These are phyloP conservation scores for Sinocyclocheilus rhinocerous DNA, from an alignment of 2,113 vertebrate genomes.

Conservation along the genomic window DNA sequence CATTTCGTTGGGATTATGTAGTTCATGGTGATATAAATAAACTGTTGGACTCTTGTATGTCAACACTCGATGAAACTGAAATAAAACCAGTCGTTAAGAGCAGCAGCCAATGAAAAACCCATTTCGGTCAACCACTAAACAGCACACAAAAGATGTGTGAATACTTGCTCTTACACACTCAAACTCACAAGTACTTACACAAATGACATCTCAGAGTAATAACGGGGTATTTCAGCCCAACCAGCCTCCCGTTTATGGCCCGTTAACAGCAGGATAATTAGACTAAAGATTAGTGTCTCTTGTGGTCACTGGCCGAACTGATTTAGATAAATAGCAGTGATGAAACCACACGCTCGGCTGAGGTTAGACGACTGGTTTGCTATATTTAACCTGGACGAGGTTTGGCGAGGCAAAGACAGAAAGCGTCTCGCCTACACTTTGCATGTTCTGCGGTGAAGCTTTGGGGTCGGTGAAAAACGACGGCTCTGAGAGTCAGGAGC, in stretches of 20 bases:
- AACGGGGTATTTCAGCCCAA: neutral
- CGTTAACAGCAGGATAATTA: constrained; percentile 21
- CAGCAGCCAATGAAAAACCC: neutral
- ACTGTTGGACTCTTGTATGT: neutral
- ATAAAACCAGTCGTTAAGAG: neutral
- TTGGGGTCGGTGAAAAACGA: constrained; percentile 23
- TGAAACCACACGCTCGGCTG: constrained; percentile 69
- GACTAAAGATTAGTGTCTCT: constrained; percentile 28
- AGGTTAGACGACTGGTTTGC: constrained; percentile 59
- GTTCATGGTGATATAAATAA: neutral
- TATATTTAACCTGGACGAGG: constrained; percentile 64
- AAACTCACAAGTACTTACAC: neutral
- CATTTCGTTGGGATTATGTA: neutral
- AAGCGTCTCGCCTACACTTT: constrained; percentile 49
- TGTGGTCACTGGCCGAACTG: constrained; percentile 48
- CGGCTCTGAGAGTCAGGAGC: constrained; percentile 14
- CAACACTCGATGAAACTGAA: neutral
- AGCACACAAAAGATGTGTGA: neutral
- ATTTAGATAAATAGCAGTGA: constrained; percentile 71
- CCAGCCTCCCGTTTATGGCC: neutral
- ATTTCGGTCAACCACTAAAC: neutral
- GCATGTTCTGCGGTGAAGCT: constrained; percentile 36
- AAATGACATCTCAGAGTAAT: neutral
- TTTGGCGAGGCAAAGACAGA: constrained; percentile 55
- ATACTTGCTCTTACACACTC: neutral